phyloP scores from a whole-genome alignment of 2,888 invertebrate species.

The Cremastinae sp. region DNA sequence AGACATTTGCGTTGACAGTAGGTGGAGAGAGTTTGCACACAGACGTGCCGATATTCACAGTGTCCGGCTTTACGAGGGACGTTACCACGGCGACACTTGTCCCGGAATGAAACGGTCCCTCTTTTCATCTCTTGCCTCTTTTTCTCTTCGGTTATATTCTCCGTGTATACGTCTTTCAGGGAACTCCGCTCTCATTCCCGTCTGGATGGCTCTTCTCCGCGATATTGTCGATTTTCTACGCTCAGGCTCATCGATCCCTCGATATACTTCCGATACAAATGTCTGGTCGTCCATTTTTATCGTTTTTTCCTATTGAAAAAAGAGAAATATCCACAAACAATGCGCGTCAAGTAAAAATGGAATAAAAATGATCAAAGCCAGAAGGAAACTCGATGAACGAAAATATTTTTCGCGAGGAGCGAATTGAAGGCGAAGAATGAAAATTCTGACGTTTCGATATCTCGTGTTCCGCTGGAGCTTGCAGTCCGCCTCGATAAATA shows the following conservation, averaged over 20 bases:
- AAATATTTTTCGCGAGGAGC: not conserved
- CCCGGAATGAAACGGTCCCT: conserved; percentile 54
- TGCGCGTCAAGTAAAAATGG: no score
- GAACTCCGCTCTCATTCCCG: conserved; percentile 21
- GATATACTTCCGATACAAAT: conserved; percentile 44
- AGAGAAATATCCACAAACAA: no score
- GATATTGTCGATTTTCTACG: conserved; percentile 38
- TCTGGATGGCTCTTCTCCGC: conserved; percentile 28
- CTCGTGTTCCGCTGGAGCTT: conserved; percentile 11
- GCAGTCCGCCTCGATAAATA: conserved; percentile 38
- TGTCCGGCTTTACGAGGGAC: conserved; percentile 68
- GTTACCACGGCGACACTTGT: conserved; percentile 70
- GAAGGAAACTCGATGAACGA: conserved; percentile 5
- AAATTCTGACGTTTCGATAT: conserved; percentile 13
- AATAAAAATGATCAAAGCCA: not conserved
- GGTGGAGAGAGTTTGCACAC: conserved; percentile 54
- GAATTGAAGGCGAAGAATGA: not conserved
- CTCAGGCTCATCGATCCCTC: conserved; percentile 43
- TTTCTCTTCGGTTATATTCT: conserved; percentile 23
- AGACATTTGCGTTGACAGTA: conserved; percentile 37
- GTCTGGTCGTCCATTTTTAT: conserved; percentile 3
- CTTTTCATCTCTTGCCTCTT: conserved; percentile 29
- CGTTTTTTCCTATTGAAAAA: no score
- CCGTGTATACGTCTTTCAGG: conserved; percentile 40
- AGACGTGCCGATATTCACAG: conserved; percentile 53